These are phyloP conservation scores for Drosophila serrata DNA, from an alignment of 1,140 invertebrate species.

Conservation along the genomic window DNA sequence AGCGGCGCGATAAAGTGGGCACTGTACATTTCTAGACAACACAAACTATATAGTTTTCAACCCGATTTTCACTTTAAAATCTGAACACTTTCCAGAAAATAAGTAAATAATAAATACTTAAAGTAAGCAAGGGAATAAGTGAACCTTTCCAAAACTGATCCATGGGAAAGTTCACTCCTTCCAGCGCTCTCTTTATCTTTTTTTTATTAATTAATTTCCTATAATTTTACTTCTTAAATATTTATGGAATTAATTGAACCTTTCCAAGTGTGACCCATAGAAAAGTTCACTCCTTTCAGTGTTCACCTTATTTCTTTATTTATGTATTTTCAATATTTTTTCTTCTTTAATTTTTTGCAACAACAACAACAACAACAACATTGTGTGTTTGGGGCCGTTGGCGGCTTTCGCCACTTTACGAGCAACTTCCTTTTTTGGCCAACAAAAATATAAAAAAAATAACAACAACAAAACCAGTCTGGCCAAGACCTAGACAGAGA, in stretches of 20 bases:
- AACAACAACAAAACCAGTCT: conserved; percentile 67
- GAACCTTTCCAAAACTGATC: neutral
- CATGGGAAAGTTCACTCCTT: neutral
- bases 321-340: conserved; percentile 36
- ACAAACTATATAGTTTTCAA: neutral
- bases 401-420: conserved; percentile 80
- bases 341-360: conserved; percentile 22
- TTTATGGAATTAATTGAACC: neutral
- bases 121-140: neutral
- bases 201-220: conserved; percentile 15
- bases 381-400: conserved; percentile 51
- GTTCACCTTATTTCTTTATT: conserved; percentile 4
- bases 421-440: conserved; percentile 81
- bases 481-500: conserved; percentile 38
- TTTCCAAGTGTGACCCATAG: neutral
- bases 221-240: conserved; percentile 22
- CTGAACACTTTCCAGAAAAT: neutral
- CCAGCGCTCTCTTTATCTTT: neutral
- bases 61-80: neutral
- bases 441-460: conserved; percentile 14
- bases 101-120: neutral
- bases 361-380: conserved; percentile 26
- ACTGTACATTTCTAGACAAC: neutral
- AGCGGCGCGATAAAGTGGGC: too few species aligned
- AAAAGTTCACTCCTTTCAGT: neutral